These are phyloP conservation scores for Mythimna vitellina DNA, from an alignment of 2,888 invertebrate species.

Conservation along the genomic window DNA sequence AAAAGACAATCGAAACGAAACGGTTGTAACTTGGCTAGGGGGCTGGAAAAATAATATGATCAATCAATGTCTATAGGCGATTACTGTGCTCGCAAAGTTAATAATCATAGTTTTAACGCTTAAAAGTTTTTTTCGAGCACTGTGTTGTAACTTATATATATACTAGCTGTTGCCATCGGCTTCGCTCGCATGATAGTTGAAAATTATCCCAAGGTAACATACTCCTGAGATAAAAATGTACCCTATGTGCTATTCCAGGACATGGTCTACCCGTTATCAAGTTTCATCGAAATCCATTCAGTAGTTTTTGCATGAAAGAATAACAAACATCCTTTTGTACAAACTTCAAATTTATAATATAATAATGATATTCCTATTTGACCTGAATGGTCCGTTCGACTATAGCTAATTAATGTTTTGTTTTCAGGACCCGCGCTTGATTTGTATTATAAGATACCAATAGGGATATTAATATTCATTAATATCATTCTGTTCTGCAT, in stretches of 20 bases:
- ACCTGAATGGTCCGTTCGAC: not conserved
- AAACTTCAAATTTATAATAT: no score
- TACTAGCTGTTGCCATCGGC: no score
- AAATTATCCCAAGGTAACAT: no score
- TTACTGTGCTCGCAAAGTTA: not conserved
- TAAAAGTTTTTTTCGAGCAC: not conserved
- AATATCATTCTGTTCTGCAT: slow-evolving; percentile 23
- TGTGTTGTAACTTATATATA: not conserved
- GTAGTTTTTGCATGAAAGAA: no score
- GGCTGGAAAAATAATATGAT: not conserved
- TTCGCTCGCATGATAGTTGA: no score
- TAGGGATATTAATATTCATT: slow-evolving; percentile 15
- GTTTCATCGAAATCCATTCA: no score
- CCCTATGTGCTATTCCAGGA: no score
- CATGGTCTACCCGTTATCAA: no score
- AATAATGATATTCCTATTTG: not conserved
- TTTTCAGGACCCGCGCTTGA: not conserved
- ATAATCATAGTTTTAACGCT: not conserved
- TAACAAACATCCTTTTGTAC: no score
- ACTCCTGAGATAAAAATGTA: no score
- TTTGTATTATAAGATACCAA: slow-evolving; percentile 13
- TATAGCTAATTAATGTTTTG: not conserved
- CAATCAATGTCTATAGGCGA: not conserved
- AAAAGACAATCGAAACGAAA: no score
- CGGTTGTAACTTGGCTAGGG: no score